phyloP scores from a whole-genome alignment of 1,140 invertebrate genomes.

The Camponotus vicinus region DNA sequence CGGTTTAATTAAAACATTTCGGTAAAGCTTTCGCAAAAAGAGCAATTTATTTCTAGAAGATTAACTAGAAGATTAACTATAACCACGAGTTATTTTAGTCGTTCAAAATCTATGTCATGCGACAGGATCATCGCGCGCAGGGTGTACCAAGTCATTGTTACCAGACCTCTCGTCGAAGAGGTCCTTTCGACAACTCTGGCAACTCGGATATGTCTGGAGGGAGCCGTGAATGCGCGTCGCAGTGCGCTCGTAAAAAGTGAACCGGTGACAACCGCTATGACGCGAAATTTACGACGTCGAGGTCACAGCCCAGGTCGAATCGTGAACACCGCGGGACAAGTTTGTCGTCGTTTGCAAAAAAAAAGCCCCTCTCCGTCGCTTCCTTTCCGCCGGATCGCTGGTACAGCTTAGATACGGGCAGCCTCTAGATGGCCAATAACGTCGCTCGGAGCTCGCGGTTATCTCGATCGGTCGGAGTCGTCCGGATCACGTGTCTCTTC shows the following conservation, averaged over 20 bases:
- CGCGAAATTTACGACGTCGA: slow-evolving; percentile 79
- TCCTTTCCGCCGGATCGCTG: slow-evolving; percentile 58
- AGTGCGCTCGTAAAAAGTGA: slow-evolving; percentile 78
- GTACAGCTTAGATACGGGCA: slow-evolving; percentile 43
- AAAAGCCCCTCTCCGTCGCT: slow-evolving; percentile 62
- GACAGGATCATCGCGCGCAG: slow-evolving; percentile 15
- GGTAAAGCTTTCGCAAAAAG: not conserved
- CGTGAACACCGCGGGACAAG: slow-evolving; percentile 79
- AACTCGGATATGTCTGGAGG: slow-evolving; percentile 67
- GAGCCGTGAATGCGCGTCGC: slow-evolving; percentile 72
- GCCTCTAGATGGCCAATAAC: slow-evolving; percentile 38
- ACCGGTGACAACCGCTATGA: slow-evolving; percentile 81
- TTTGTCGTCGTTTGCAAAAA: slow-evolving; percentile 73
- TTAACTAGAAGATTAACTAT: slow-evolving; percentile 1
- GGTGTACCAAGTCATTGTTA: slow-evolving; percentile 26
- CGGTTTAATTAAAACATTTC: slow-evolving; percentile 8
- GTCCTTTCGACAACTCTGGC: slow-evolving; percentile 69
- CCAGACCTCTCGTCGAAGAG: slow-evolving; percentile 45
- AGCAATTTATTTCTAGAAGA: not conserved
- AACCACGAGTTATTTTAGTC: slow-evolving; percentile 15
- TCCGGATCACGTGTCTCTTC: slow-evolving; percentile 58
- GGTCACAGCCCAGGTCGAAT: slow-evolving; percentile 80
- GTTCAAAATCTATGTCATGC: not conserved
- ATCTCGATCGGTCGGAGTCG: slow-evolving; percentile 53
- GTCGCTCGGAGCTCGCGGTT: slow-evolving; percentile 55